phyloP scores from a whole-genome alignment of 2,888 invertebrate genomes.

The Chironomus tentans region DNA sequence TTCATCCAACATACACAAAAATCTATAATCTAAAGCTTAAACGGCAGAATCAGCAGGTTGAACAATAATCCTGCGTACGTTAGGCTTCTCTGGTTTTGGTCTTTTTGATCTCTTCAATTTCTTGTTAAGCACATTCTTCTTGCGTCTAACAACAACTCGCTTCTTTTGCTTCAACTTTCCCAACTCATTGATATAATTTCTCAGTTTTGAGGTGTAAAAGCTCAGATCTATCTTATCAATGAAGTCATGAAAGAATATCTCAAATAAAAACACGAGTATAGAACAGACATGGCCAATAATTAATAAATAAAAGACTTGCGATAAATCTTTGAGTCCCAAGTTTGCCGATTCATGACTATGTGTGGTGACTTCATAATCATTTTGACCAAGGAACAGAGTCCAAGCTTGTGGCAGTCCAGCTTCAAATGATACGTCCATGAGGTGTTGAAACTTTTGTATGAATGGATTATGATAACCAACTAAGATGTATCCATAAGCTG shows the following conservation, averaged over 20 bases:
- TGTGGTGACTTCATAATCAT: background rate
- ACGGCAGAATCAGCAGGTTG: too few species aligned
- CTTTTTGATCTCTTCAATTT: too few species aligned
- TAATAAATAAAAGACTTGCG: background rate
- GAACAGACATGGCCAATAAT: background rate
- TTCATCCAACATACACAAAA: too few species aligned
- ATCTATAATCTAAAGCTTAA: too few species aligned
- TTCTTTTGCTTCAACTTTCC: too few species aligned
- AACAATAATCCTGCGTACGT: too few species aligned
- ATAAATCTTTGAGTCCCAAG: background rate
- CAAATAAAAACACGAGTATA: background rate
- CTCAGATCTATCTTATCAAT: background rate
- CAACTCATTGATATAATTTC: too few species aligned
- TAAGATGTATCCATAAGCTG: background rate
- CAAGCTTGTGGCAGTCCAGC: background rate
- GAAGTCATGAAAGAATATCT: background rate
- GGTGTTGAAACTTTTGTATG: background rate
- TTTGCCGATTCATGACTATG: background rate
- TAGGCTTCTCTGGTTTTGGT: too few species aligned
- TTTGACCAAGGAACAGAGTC: background rate
- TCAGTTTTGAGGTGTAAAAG: too few species aligned
- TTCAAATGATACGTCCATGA: background rate
- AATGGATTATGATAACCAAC: background rate
- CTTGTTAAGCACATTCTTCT: too few species aligned
- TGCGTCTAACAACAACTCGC: too few species aligned